Evolutionary conservation across 2,888 invertebrate species (phyloP).

Genomic region (Lithophane ornitopus): DNA sequence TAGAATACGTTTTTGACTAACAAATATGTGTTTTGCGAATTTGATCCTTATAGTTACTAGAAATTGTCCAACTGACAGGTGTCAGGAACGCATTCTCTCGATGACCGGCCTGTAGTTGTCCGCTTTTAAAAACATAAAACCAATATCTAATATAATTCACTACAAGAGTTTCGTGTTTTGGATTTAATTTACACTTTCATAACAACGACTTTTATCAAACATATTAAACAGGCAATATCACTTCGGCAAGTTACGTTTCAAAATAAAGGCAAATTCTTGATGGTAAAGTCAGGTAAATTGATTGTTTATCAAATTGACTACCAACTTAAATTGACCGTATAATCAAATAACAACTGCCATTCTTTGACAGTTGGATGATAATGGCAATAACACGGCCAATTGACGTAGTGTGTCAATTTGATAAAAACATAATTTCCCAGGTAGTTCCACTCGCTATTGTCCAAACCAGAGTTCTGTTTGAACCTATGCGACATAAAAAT

Average conservation of each 20-base stretch:
- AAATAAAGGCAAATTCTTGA: constrained; percentile 17
- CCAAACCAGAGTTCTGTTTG: neutral
- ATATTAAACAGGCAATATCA: constrained; percentile 46
- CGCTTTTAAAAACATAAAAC: neutral
- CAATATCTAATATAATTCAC: neutral
- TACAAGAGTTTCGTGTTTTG: neutral
- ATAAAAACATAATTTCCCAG: neutral
- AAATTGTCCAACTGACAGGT: too few species aligned
- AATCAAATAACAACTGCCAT: neutral
- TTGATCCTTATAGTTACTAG: too few species aligned
- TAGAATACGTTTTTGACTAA: too few species aligned
- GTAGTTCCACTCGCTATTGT: neutral
- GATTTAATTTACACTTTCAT: neutral
- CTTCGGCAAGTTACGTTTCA: constrained; percentile 59
- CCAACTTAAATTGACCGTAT: neutral
- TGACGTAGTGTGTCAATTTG: neutral
- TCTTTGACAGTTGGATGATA: neutral
- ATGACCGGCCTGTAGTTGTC: too few species aligned
- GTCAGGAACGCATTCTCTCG: too few species aligned
- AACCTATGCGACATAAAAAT: neutral
- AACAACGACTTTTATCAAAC: constrained; percentile 7
- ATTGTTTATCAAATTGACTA: neutral
- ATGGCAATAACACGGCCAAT: neutral
- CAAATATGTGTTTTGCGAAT: too few species aligned
- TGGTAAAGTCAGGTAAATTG: neutral